Evolutionary conservation across 2,888 invertebrate genomes (phyloP), one percentile per base, ranked within the genome.

Genomic region (Drosophila demipolita): DNA sequence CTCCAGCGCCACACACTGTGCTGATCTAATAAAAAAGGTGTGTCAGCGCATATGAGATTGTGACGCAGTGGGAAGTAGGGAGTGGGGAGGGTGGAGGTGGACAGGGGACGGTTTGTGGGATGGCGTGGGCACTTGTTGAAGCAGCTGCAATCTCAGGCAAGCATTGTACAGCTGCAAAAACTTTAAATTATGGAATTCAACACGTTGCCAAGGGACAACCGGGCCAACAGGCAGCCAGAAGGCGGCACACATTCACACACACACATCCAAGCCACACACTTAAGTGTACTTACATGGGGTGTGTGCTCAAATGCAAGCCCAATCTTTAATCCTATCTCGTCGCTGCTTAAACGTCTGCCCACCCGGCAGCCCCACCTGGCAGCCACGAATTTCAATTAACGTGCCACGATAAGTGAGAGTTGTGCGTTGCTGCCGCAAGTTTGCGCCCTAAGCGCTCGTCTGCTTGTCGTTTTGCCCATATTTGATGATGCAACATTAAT

Each of bases 161-260:
- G 71, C 78, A 80, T 89, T 86, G 85, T 86, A 78, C 86, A 82
- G 70, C 66, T 77, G 75, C 73, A 55, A 62, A 83, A 87, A 87
- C 86, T 87, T 89, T 85, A 81, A 87, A 87, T 87, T 80, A 89
- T 86, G 88, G 81, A 86, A 87, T 87, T 85, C 88, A 89, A 89
- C 86, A 85, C 85, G 83, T 85, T 87, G 82, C 79, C 66, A 53
- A 38, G 26, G 48, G 36, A 57, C 54, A 58, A 48, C 60, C 53
- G 36, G 42, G 67, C 72, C 84, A 83, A 78, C 78, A 73, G 71
- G 38, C 57, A 72, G 50, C 49, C 42, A 65, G 66, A 48, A 73
- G 71, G 38, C 57, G 68, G 50, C 49, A 65, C 71, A 48, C 49
- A 57, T 49, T 35, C 20, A 53, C 23, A 57, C 26, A 29, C 62